Evolutionary conservation across 2,113 vertebrate genomes (phyloP), one percentile per base, ranked within the genome.

Genomic region (Pseudolaguvia tuberculata): DNA sequence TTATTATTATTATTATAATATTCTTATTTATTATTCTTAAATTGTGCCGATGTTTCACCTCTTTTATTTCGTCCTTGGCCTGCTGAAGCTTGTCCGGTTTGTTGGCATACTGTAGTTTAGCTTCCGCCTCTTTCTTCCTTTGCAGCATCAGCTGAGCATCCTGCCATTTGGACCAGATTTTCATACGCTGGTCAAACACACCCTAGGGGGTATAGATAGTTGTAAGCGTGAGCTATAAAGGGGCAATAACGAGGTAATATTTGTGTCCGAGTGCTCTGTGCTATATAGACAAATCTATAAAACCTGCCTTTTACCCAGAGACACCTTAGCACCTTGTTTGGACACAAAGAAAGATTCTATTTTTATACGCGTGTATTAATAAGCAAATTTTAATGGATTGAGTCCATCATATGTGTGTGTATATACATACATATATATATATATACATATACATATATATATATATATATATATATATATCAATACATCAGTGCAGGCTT

Each of bases 81-180:
- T 98, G 97, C 83, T 98, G 96, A 56, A 97, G 82, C 84, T 98
- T 99, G 86, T 99, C 97, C 35, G 96, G 94, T 84, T 95, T 99
- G 89, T 98, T 99, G 83, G 91, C 92, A 80, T 93, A 91, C 80
- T 97, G 95, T 61, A 98, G 94, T 85, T 98, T 99, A 82, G 95
- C 94, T 82, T 99, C 96, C 15, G 94, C 93, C 81, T 99, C 97
- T 75, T 94, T 89, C 86, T 98, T 98, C 89, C 94, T 95, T 87
- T 95, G 95, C 84, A 99, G 92, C 84, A 94, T 93, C 77, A 97
- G 80, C 86, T 98, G 96, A 77, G 92, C 92, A 83, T 98, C 96
- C 88, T 99, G 96, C 95, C 96, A 98, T 79, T 95, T 98, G 85
- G 95, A 94, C 96, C 97, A 99, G 69, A 94, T 94, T 88, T 97